A percentile compares a stretch with the other conserved stretches of the same genome.
phyloP scores from a whole-genome alignment of 2,113 vertebrate species.

The Leptobrachium ailaonicum region DNA sequence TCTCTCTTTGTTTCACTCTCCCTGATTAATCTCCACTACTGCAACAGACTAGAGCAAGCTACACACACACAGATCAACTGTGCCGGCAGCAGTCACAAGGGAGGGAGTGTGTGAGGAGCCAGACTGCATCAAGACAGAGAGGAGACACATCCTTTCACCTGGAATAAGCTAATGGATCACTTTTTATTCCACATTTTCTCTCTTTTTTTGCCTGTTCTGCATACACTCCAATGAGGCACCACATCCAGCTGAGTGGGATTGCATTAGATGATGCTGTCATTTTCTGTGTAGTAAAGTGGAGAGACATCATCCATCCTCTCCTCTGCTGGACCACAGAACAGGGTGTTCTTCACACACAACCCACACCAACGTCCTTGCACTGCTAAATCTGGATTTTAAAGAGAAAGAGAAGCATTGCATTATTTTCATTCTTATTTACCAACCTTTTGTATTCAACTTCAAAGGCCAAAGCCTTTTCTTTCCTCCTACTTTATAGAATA shows the following conservation, averaged over 20 bases:
- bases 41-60: constrained; percentile 68
- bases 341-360: constrained; percentile 68
- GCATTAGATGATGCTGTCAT: constrained; percentile 66
- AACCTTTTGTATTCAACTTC: constrained; percentile 64
- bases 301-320: constrained; percentile 67
- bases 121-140: constrained; percentile 67
- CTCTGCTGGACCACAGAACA: constrained; percentile 71
- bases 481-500: constrained; percentile 58
- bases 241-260: constrained; percentile 65
- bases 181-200: constrained; percentile 59
- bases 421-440: constrained; percentile 59
- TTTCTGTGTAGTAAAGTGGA: constrained; percentile 75
- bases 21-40: constrained; percentile 73
- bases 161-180: constrained; percentile 66
- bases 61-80: constrained; percentile 64
- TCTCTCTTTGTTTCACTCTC: constrained; percentile 77
- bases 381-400: constrained; percentile 72
- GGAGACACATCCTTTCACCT: constrained; percentile 62
- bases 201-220: constrained; percentile 69
- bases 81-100: constrained; percentile 58
- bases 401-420: constrained; percentile 55
- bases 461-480: constrained; percentile 56
- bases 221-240: constrained; percentile 76
- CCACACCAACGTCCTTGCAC: constrained; percentile 63
- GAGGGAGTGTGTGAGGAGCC: constrained; percentile 65